Base-by-base conservation (phyloP, 2,888 invertebrate species). In the Trissolcus japonicus region DNA sequence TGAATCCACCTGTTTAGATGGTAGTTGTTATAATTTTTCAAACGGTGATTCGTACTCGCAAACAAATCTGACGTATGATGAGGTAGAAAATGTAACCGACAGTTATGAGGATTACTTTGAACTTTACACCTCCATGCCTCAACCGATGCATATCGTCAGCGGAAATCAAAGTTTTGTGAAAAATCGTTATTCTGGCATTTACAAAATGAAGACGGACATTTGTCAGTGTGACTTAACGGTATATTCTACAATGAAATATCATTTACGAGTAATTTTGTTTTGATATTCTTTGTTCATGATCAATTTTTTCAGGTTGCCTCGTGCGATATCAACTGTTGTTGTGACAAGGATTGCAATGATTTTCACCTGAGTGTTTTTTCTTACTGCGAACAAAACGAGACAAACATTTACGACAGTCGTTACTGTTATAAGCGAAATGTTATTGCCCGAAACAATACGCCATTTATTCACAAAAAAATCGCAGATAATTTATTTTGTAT, bases 241-340 rank as follows among this genome's bases (percentile, higher is more conserved):
- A 79, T 9, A 79, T 9, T 48, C 17, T 14, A 9, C 17, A 14
- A 6, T 16, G n/a, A 9, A 14, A 48, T 48, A 48, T 48, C 16
- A 16, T 16, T 16, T 6, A 48, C 48, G 2, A 48, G 1, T 14
- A 25, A 25, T 25, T 25, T 0, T 19, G 25, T 6, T 4, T 6
- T 25, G 6, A 25, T 25, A n/a, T 25, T 6, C 4, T 25, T 25
- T 35, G 35, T 1, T 35, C 7, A 43, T 43, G 0, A 48, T 51
- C 1, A 19, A 19, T 21, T 3, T 17, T 16, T 89, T 69, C 81
- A 94, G 94, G 88, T 89, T 57, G 89, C 90, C 81, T 89, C 90
- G 43, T 96, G 96, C 89, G 95, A 96, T 88, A 91, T 95, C 62
- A 94, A 95, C 87, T 96, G 96, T 85, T 96, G 96, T 85, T 96